These are phyloP conservation scores for Strongylocentrotus purpuratus DNA, from an alignment of 35 echinoderm and acorn worm genomes.

Conservation along the genomic window DNA sequence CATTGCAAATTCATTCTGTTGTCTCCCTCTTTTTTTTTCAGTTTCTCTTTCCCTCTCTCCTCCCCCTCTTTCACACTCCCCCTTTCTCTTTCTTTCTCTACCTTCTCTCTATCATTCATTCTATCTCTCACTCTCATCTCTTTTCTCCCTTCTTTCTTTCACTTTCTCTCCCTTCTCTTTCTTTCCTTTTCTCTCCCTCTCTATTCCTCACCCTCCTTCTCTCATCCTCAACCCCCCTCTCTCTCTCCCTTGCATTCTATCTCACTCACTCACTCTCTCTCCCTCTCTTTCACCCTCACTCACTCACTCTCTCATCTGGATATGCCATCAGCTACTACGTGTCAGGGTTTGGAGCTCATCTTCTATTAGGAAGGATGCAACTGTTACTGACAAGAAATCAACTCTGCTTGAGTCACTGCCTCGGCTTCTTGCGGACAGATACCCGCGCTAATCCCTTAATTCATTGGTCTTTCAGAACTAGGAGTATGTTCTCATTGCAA, in stretches of 20 bases:
- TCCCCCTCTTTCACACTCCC: background rate
- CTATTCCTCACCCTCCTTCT: background rate
- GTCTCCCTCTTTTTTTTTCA: background rate
- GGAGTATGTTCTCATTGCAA: background rate
- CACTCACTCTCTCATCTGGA: background rate
- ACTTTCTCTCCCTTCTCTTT: background rate
- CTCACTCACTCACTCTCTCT: background rate
- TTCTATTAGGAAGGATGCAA: conserved; percentile 17
- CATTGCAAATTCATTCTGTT: background rate
- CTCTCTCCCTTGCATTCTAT: background rate
- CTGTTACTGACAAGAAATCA: conserved; percentile 11
- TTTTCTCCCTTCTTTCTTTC: background rate
- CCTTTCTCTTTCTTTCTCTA: background rate
- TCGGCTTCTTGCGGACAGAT: background rate
- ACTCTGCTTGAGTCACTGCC: conserved; percentile 7
- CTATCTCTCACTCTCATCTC: background rate
- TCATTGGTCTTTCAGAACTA: background rate
- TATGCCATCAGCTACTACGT: background rate
- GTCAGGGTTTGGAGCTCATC: conserved; percentile 7
- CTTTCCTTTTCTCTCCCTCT: background rate
- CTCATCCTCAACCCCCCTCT: no score
- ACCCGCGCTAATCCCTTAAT: background rate
- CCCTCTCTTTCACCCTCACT: background rate
- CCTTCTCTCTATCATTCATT: background rate
- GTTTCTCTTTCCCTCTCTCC: background rate